Conservation (phyloP, 2,888 invertebrate genomes). For the Ormyrus rosae region DNA sequence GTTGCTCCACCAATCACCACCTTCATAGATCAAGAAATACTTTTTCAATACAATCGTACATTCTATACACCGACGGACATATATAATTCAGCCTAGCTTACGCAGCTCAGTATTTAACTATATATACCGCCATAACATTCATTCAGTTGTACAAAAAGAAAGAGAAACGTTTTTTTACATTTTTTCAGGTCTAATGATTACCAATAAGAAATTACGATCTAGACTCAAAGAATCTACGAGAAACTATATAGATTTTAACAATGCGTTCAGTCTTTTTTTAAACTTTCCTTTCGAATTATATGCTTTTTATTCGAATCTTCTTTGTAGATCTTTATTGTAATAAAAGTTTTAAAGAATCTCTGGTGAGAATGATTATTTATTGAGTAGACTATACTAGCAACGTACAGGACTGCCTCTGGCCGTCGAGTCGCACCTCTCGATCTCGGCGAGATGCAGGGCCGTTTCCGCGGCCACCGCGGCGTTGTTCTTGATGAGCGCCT, state of each 20-base stretch:
- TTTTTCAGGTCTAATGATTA: slow-evolving; percentile 28
- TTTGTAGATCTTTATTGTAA: slow-evolving; percentile 48
- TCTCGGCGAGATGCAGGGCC: slow-evolving; percentile 76
- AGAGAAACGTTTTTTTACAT: slow-evolving; percentile 29
- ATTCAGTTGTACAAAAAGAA: slow-evolving; percentile 34
- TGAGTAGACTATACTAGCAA: slow-evolving; percentile 28
- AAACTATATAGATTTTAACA: neutral
- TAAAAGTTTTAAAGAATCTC: slow-evolving; percentile 30
- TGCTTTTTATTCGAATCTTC: slow-evolving; percentile 34
- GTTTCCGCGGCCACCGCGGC: slow-evolving; percentile 89
- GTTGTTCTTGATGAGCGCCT: slow-evolving; percentile 95
- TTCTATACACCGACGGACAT: too few relatives aligned
- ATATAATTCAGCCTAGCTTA: neutral
- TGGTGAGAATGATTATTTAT: slow-evolving; percentile 1
- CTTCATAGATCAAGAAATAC: slow-evolving; percentile 65
- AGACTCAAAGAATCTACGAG: slow-evolving; percentile 24
- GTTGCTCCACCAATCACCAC: slow-evolving; percentile 89
- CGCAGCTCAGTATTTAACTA: neutral
- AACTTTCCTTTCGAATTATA: slow-evolving; percentile 42
- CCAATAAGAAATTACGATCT: slow-evolving; percentile 1
- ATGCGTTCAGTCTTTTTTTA: neutral
- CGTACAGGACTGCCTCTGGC: slow-evolving; percentile 61
- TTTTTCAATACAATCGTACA: slow-evolving; percentile 26
- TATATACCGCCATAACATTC: slow-evolving; percentile 13
- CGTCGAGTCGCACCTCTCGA: slow-evolving; percentile 19